Base-by-base conservation (phyloP, 1,140 invertebrate genomes). In the Cydia amplana region DNA sequence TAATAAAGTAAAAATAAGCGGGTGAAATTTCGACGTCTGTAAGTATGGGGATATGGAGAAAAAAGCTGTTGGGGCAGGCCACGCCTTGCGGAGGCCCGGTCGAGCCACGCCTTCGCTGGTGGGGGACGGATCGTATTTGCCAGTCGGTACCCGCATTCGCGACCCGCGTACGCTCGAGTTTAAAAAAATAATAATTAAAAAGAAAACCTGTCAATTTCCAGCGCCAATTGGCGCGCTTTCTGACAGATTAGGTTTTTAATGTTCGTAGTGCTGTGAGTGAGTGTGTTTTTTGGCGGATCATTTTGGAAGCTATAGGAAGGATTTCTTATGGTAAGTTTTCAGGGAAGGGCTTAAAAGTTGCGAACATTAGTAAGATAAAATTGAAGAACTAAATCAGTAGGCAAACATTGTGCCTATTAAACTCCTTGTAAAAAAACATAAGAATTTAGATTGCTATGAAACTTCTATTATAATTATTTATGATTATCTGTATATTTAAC, bases 111-210 rank as follows among this genome's bases (percentile, higher is more conserved):
- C 76, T 86, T 83, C 70, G 10, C 64, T 25, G 70, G 76, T 74
- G 81, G 75, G 86, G 83, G 83, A 73, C 25, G 64, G 28, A 70
- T 60, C 67, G 79, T 83, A 87, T 85, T 88, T 79, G 89, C 88
- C 89, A 91, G 89, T 91, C 80, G 49, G 65, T 74, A 76, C 28
- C 64, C 18, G 82, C 85, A 82, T 87, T 88, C 85, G 86, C 87
- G 85, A 80, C 82, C 83, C 83, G 80, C 86, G 84, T 79, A 74
- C 73, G 76, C 28, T 65, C 74, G 18, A 65, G 36, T 75, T 75
- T 65, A 46, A 65, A 75, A 46, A 75, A 65, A 60, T 23, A 46
- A 75, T 46, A 75, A 75, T 46, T 67, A 75, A 67, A 55, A 55
- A 67, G 49, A 67, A 67, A 51, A 49, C 28, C 79, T 74, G 78